Percentiles rank a stretch among this genome's conserved stretches.
These are phyloP conservation scores for Eudyptes chrysolophus DNA, from an alignment of 2,113 vertebrate species.

Conservation along the genomic window DNA sequence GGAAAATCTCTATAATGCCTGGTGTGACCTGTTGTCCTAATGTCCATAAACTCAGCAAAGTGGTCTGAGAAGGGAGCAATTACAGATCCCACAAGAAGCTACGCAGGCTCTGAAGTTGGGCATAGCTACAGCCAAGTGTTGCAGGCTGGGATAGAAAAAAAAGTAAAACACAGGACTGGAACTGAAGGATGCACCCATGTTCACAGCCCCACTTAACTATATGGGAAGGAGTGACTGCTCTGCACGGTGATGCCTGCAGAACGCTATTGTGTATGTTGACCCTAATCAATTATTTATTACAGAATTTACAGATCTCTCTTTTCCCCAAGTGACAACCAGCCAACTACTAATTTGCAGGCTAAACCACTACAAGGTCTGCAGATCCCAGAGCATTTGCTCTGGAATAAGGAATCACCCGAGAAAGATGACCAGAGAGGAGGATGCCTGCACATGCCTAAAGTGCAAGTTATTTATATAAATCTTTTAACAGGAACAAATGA, in stretches of 20 bases:
- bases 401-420: background rate
- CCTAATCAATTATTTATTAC: constrained; percentile 14
- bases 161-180: background rate
- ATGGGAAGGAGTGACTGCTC: background rate
- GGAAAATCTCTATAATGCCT: background rate
- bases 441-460: background rate
- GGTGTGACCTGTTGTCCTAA: background rate
- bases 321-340: background rate
- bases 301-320: background rate
- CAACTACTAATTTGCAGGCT: constrained; percentile 14
- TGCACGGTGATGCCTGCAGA: background rate
- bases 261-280: background rate
- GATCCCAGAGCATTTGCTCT: background rate
- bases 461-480: background rate
- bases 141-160: background rate
- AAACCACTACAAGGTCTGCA: background rate
- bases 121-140: background rate
- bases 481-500: background rate
- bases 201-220: background rate
- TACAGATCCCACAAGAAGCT: background rate
- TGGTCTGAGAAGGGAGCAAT: background rate
- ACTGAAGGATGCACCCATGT: background rate
- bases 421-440: background rate
- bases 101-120: background rate
- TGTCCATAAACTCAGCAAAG: background rate